Evolutionary conservation across 2,113 vertebrate genomes (phyloP).

Genomic region (Nothobranchius furzeri): DNA sequence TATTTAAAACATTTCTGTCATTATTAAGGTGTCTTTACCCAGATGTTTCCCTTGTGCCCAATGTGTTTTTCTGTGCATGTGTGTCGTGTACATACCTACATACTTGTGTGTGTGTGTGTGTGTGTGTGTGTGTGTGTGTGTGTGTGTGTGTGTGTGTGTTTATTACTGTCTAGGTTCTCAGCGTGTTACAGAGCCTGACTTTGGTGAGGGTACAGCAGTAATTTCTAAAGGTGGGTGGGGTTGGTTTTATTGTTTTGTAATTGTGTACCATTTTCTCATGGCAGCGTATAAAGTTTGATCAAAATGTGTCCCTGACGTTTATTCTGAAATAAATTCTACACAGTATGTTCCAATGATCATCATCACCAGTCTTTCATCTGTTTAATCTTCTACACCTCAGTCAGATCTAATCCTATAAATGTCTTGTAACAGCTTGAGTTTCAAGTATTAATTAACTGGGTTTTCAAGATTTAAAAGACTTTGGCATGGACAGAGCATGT

Average conservation of each 20-base stretch:
- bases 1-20: constrained; percentile 7
- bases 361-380: too few species aligned
- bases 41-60: constrained; percentile 27
- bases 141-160: constrained; percentile 43
- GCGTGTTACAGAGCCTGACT: constrained; percentile 91
- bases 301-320: too few species aligned
- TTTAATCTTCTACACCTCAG: too few species aligned
- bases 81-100: constrained; percentile 20
- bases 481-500: too few species aligned
- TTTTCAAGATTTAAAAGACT: too few species aligned
- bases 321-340: too few species aligned
- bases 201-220: constrained; percentile 94
- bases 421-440: too few species aligned
- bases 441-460: too few species aligned
- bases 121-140: too few species aligned
- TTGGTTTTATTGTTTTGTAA: constrained; percentile 33
- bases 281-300: too few species aligned
- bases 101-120: constrained; percentile 1
- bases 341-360: too few species aligned
- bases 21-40: constrained; percentile 33
- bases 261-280: neutral
- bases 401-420: too few species aligned
- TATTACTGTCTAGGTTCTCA: constrained; percentile 95
- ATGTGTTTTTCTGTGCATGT: constrained; percentile 40
- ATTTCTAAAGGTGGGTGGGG: constrained; percentile 95